Percentiles rank a stretch among this genome's conserved stretches.
These are phyloP conservation scores for Coracopsis vasa DNA, from an alignment of 2,113 vertebrate genomes.

Conservation along the genomic window DNA sequence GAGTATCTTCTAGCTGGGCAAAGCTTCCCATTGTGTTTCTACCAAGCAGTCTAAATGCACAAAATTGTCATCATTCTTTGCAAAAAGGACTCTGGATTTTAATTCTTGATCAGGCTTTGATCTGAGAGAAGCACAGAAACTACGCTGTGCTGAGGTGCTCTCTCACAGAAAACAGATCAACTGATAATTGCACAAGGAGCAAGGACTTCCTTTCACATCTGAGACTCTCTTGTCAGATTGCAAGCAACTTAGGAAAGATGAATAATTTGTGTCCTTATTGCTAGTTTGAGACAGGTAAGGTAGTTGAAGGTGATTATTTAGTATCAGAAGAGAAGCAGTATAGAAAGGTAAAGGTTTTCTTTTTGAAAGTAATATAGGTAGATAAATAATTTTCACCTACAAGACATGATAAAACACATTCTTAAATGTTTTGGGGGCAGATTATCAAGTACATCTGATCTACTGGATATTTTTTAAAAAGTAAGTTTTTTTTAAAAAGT, in stretches of 20 bases:
- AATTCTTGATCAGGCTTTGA: neutral
- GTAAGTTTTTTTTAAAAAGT: neutral
- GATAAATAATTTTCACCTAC: neutral
- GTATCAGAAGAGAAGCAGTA: neutral
- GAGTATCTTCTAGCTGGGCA: neutral
- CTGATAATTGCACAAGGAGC: neutral
- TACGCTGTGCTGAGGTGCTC: neutral
- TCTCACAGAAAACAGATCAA: neutral
- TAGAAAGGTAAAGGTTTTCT: neutral
- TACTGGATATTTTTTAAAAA: neutral
- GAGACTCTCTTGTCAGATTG: neutral
- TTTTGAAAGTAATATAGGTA: neutral
- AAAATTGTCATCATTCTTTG: neutral
- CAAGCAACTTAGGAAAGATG: neutral
- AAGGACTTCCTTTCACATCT: neutral
- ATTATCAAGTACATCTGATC: fast-evolving
- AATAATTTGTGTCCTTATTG: neutral
- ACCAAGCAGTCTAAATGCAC: neutral
- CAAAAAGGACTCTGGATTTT: neutral
- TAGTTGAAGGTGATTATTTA: neutral
- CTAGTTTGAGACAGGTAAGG: neutral
- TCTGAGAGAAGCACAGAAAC: neutral
- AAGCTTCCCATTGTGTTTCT: neutral
- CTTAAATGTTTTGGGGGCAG: neutral
- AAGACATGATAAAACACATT: neutral